phyloP scores from a whole-genome alignment of 2,888 invertebrate species.

The Galeruca laticollis region DNA sequence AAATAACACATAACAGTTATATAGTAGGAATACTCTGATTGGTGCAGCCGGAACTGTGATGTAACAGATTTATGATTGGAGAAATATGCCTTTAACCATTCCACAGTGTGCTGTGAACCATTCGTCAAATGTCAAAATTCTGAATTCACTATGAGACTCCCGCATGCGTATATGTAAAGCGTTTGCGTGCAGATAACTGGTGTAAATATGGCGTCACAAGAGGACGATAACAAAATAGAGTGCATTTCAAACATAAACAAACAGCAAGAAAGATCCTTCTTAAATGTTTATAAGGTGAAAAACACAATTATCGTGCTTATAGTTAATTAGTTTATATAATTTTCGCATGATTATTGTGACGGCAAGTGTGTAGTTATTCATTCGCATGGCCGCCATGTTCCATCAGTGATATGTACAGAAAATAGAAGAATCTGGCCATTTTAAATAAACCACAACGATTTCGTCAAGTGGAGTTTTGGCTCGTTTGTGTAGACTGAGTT shows the following conservation, averaged over 20 bases:
- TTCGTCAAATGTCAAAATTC: conserved; percentile 15
- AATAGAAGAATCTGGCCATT: conserved; percentile 56
- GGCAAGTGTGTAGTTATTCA: conserved; percentile 61
- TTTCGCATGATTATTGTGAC: conserved; percentile 63
- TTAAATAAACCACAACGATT: conserved; percentile 48
- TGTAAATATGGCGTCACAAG: conserved; percentile 66
- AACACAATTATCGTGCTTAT: conserved; percentile 62
- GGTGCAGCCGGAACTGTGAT: no score
- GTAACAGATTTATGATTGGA: background rate
- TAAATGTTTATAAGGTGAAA: conserved; percentile 66
- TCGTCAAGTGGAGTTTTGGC: conserved; percentile 53
- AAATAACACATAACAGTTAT: no score
- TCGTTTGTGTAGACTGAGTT: conserved; percentile 57
- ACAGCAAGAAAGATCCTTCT: conserved; percentile 63
- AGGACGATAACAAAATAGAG: conserved; percentile 65
- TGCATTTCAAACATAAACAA: conserved; percentile 62
- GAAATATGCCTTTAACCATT: no score
- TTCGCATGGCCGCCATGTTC: conserved; percentile 66
- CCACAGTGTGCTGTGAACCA: conserved; percentile 13
- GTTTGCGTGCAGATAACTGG: conserved; percentile 58
- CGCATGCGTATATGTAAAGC: conserved; percentile 48
- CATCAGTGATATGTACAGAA: conserved; percentile 59
- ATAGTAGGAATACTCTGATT: no score
- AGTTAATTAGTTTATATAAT: conserved; percentile 61
- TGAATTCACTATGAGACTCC: conserved; percentile 14